Base-by-base conservation (phyloP, 2,888 invertebrate genomes). In the Drosophila mimica region DNA sequence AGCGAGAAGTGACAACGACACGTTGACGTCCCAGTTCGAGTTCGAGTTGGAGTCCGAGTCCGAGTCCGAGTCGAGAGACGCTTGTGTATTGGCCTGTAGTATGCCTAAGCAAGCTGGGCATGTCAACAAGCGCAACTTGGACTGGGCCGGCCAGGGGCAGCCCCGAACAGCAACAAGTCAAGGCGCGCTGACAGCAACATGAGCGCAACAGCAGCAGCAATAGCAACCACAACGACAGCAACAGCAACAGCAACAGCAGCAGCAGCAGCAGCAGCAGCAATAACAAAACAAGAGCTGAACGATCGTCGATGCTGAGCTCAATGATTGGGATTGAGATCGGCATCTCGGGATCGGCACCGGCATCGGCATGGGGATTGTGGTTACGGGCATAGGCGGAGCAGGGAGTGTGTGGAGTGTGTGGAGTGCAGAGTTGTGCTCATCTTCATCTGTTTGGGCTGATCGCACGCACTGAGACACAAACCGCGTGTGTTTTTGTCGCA, bases 101-200 rank as follows among this genome's bases (percentile, higher is more conserved):
- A 74, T 82, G 89, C 82, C 81, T 82, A 83, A 90, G 89, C 90
- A 91, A 86, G 91, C 90, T 89, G 90, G 86, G 90, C 91, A 90
- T 91, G 92, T 91, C 88, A 91, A 88, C 88, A 87, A 81, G 81
- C 78, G 63, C 78, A 61, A 63, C 51, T 74, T 61, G 77, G 62
- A 46, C 56, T 46, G 46, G 46, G 25, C 28, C 15, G 15, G 25
- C 66, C 57, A 34, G 76, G 53, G 15, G 48, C 25, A 48, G 63
- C 59, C 15, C 46, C 46, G 46, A 56, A 62, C 73, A 78, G 71
- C 81, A 77, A 77, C 89, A 88, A 84, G 86, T 88, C 88, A 84
- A 86, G 62, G 74, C 70, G 83, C 86, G 74, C 86, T 88, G 88
- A 88, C 89, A 85, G 87, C 88, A 83, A 87, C 85, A 85, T 88